A percentile compares a stretch with the other conserved stretches of the same genome.
These are phyloP conservation scores for Tetramorium simillimum DNA, from an alignment of 1,140 invertebrate species.

Conservation along the genomic window DNA sequence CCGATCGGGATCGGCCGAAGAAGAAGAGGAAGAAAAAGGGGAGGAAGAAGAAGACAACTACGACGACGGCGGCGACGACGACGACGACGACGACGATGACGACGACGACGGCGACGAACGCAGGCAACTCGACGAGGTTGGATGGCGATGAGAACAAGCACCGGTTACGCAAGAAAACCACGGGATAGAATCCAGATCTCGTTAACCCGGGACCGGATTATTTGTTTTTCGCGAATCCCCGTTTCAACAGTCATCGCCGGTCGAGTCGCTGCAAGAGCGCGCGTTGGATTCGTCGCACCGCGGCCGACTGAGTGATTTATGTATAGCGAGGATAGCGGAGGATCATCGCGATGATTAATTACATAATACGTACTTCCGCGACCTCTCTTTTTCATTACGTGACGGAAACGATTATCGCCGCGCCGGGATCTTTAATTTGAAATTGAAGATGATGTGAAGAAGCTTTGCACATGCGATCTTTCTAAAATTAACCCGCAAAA, in stretches of 20 bases:
- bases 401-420: constrained; percentile 18
- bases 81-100: too few species aligned
- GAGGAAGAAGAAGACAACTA: neutral
- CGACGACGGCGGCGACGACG: neutral
- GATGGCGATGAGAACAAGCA: constrained; percentile 68
- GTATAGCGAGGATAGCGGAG: constrained; percentile 21
- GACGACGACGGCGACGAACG: constrained; percentile 17
- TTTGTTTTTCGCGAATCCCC: constrained; percentile 71
- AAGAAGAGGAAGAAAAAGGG: constrained; percentile 52
- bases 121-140: constrained; percentile 16
- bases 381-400: constrained; percentile 6
- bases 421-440: neutral
- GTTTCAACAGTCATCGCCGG: constrained; percentile 64
- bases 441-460: neutral
- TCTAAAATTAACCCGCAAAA: neutral
- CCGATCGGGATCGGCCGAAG: constrained; percentile 43
- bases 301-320: constrained; percentile 41
- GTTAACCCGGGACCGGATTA: constrained; percentile 74
- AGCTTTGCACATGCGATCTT: neutral
- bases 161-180: constrained; percentile 76
- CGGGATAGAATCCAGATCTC: constrained; percentile 76
- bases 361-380: constrained; percentile 34
- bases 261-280: neutral
- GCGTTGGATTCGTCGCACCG: constrained; percentile 34
- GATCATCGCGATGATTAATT: constrained; percentile 57